phyloP scores from a whole-genome alignment of 2,113 vertebrate species.

The Microcebus ravelobensis region DNA sequence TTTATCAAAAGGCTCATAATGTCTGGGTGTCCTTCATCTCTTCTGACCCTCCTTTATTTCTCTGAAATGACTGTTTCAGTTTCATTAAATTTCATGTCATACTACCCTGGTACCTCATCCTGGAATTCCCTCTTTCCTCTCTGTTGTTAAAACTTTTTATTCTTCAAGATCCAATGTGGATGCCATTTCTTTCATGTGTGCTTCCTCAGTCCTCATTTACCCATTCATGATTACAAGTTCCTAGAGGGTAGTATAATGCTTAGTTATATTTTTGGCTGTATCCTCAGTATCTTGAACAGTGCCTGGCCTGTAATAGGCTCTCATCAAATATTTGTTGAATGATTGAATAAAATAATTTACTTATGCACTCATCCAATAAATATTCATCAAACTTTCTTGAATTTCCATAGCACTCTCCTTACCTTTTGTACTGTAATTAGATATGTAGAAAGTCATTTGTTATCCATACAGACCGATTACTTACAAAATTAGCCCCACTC shows the following conservation, averaged over 20 bases:
- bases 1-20: neutral
- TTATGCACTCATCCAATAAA: neutral
- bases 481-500: neutral
- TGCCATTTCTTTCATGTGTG: neutral
- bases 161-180: neutral
- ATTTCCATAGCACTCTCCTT: neutral
- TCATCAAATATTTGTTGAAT: neutral
- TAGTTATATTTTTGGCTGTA: neutral
- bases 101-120: neutral
- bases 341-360: slow-evolving; percentile 36
- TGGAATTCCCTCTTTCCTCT: neutral
- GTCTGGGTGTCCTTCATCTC: neutral
- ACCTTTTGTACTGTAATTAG: slow-evolving; percentile 11
- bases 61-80: neutral
- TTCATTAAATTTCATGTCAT: neutral
- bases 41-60: neutral
- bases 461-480: neutral
- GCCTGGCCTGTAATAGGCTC: neutral
- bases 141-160: slow-evolving; percentile 6
- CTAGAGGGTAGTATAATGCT: neutral
- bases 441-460: neutral
- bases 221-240: neutral
- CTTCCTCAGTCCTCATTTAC: neutral
- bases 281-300: neutral
- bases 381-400: slow-evolving; percentile 10